Evolutionary conservation across 2,888 invertebrate genomes (phyloP).

Genomic region (Caenorhabditis uteleia): DNA sequence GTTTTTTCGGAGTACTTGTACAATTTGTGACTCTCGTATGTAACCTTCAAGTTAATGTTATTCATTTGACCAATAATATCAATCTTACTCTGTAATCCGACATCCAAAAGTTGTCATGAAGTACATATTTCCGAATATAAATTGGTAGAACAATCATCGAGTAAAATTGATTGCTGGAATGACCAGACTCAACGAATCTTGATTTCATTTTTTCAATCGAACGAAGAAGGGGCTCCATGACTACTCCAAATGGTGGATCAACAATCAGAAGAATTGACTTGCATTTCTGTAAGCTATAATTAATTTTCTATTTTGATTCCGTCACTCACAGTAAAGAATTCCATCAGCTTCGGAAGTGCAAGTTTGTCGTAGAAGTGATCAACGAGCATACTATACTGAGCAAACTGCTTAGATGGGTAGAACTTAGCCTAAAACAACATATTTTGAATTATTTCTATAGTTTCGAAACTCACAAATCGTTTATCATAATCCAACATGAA

Average conservation of each 20-base stretch:
- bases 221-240: conserved; percentile 57
- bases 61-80: not conserved
- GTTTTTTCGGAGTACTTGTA: conserved; percentile 52
- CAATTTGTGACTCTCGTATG: conserved; percentile 61
- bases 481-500: conserved; percentile 64
- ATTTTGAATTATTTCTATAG: not conserved
- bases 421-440: conserved; percentile 52
- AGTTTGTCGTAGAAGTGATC: conserved; percentile 57
- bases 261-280: conserved; percentile 46
- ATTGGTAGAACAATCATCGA: conserved; percentile 52
- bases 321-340: conserved; percentile 27
- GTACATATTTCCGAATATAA: conserved; percentile 60
- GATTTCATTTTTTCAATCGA: conserved; percentile 51
- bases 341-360: conserved; percentile 25
- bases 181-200: conserved; percentile 20
- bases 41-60: conserved; percentile 44
- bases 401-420: conserved; percentile 51
- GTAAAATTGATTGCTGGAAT: conserved; percentile 15
- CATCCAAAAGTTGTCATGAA: conserved; percentile 52
- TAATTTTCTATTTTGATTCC: not conserved
- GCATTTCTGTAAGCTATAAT: conserved; percentile 30
- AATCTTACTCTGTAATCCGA: conserved; percentile 51
- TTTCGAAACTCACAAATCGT: conserved; percentile 51
- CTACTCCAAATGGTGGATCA: conserved; percentile 67
- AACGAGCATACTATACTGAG: conserved; percentile 62